These are phyloP conservation scores for Epinotia nisella DNA, from an alignment of 2,888 invertebrate genomes.

Conservation along the genomic window DNA sequence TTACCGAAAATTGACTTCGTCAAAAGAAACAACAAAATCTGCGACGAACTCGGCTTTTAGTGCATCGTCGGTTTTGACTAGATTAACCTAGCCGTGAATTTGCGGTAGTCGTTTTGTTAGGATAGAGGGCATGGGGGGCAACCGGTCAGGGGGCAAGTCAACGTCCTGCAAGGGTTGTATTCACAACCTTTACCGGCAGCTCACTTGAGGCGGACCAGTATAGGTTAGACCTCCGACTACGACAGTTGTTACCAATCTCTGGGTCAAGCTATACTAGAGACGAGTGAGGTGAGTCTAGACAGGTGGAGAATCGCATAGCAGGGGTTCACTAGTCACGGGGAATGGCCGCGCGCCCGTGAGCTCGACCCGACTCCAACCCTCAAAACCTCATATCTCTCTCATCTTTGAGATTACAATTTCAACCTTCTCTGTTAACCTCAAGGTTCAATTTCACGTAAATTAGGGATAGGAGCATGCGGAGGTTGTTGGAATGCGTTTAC, in stretches of 20 bases:
- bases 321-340: constrained; percentile 46
- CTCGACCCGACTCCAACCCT: constrained; percentile 22
- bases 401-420: background rate
- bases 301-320: constrained; percentile 23
- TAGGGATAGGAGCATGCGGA: background rate
- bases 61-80: background rate
- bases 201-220: background rate
- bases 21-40: background rate
- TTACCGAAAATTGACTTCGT: background rate
- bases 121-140: constrained; percentile 45
- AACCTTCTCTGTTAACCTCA: background rate
- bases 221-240: background rate
- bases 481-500: constrained; percentile 31
- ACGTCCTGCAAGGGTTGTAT: constrained; percentile 45
- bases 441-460: background rate
- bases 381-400: constrained; percentile 20
- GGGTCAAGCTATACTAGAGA: background rate
- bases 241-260: background rate
- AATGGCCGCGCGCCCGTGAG: constrained; percentile 49
- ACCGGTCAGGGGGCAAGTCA: constrained; percentile 50
- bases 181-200: constrained; percentile 1
- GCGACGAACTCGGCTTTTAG: background rate
- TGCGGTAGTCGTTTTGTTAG: constrained; percentile 18
- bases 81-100: background rate
- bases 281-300: background rate